Evolutionary conservation across 2,797 vertebrate genomes (phyloP).

Genomic region (Melanotaenia parkinsoni): DNA sequence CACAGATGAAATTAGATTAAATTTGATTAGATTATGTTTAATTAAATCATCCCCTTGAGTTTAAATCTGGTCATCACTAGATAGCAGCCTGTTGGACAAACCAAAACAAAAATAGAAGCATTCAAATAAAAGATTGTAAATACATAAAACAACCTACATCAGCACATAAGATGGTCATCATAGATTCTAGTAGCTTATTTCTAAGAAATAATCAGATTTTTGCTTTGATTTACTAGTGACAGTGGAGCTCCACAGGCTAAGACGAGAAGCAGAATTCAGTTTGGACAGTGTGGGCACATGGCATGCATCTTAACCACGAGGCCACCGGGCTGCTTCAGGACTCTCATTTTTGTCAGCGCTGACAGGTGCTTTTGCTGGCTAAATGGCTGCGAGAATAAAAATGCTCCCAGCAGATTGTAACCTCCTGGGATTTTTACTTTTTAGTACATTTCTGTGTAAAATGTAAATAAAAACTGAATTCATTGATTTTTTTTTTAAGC

Average conservation of each 20-base stretch:
- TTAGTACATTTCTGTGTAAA: neutral
- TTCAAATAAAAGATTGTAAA: slow-evolving; percentile 31
- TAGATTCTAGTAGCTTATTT: neutral
- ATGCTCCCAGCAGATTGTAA: slow-evolving; percentile 17
- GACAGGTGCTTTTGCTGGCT: slow-evolving; percentile 2
- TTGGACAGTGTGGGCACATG: neutral
- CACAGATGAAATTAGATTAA: slow-evolving; percentile 59
- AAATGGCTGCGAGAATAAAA: slow-evolving; percentile 21
- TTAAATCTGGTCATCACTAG: slow-evolving; percentile 53
- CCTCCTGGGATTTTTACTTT: neutral
- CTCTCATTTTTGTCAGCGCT: slow-evolving; percentile 4
- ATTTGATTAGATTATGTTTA: slow-evolving; percentile 61
- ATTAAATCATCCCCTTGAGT: slow-evolving; percentile 58
- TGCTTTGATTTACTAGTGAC: neutral
- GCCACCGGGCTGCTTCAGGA: slow-evolving; percentile 25
- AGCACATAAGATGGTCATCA: neutral
- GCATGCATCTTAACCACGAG: slow-evolving; percentile 17
- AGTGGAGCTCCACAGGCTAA: neutral
- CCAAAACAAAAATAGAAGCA: slow-evolving; percentile 34
- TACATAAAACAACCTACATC: neutral
- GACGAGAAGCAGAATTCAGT: neutral
- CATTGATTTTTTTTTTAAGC: no score
- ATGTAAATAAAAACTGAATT: no score
- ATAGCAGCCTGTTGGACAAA: slow-evolving; percentile 45
- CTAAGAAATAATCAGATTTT: neutral